Conservation (phyloP, 2,113 vertebrate genomes). For the Thamnophis sirtalis region DNA sequence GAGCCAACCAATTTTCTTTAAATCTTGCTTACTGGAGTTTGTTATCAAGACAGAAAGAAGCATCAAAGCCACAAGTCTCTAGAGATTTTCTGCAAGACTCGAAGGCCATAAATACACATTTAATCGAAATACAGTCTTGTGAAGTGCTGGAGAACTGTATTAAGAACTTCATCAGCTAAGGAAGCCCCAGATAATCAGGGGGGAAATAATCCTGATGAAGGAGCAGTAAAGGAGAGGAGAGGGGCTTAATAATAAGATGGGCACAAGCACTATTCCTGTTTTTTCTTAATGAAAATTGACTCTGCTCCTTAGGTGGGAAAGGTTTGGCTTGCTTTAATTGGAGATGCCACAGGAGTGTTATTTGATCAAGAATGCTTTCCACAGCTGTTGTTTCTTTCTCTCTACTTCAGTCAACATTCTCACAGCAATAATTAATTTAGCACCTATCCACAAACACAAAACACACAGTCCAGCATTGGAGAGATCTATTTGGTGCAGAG, state of each 20-base stretch:
- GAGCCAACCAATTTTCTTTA: slow-evolving; percentile 55
- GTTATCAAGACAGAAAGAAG: slow-evolving; percentile 61
- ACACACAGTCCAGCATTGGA: not conserved
- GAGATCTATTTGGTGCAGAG: not conserved
- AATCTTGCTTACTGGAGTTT: slow-evolving; percentile 63
- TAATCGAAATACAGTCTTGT: not conserved
- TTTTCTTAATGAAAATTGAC: slow-evolving; percentile 43
- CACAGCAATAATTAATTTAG: slow-evolving; percentile 45
- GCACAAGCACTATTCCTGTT: slow-evolving; percentile 38
- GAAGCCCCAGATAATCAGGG: slow-evolving; percentile 28
- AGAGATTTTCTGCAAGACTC: slow-evolving; percentile 49
- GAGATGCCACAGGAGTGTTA: slow-evolving; percentile 15
- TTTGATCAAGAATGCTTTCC: slow-evolving; percentile 54
- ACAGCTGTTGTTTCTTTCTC: slow-evolving; percentile 60
- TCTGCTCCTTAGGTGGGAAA: not conserved
- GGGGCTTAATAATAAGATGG: not conserved
- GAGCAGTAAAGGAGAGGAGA: not conserved
- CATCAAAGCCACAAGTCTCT: slow-evolving; percentile 53
- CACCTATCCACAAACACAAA: slow-evolving; percentile 36
- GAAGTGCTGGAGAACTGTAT: not conserved
- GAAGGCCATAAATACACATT: slow-evolving; percentile 29
- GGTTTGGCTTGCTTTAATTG: slow-evolving; percentile 30
- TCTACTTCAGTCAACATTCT: slow-evolving; percentile 36
- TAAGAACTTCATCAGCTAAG: slow-evolving; percentile 16
- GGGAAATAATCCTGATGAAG: slow-evolving; percentile 33